phyloP scores from a whole-genome alignment of 2,888 invertebrate species.

The Sabatieria punctata region DNA sequence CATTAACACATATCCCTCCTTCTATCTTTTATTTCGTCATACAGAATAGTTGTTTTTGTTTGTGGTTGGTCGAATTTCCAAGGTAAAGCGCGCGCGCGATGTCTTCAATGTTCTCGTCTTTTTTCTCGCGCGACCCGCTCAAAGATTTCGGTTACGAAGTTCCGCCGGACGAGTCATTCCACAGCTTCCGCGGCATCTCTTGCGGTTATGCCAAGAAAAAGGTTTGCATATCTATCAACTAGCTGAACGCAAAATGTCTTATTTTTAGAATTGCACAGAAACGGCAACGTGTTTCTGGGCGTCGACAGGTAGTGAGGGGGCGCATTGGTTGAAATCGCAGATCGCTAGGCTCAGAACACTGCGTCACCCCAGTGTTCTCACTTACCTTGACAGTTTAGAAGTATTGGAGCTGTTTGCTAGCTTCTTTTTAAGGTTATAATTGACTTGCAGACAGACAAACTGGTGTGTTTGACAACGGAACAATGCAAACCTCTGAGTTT shows the following conservation, averaged over 20 bases:
- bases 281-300: constrained; percentile 26
- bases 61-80: too few relatives aligned
- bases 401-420: constrained; percentile 35
- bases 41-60: too few relatives aligned
- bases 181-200: background rate
- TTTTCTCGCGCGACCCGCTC: constrained; percentile 27
- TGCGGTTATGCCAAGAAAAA: too few relatives aligned
- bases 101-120: constrained; percentile 25
- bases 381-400: constrained; percentile 85
- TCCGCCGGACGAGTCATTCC: background rate
- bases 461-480: constrained; percentile 86
- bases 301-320: background rate
- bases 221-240: too few relatives aligned
- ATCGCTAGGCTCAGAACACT: constrained; percentile 88
- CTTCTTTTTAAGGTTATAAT: constrained; percentile 7
- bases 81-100: too few relatives aligned
- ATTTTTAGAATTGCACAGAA: constrained; percentile 13
- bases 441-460: constrained; percentile 60
- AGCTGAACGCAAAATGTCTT: too few relatives aligned
- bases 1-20: too few relatives aligned
- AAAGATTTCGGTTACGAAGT: constrained; percentile 25
- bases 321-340: constrained; percentile 46
- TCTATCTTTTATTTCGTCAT: too few relatives aligned
- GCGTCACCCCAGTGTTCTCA: constrained; percentile 88
- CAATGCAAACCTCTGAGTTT: constrained; percentile 60